Base-by-base conservation (phyloP, 2,113 vertebrate species). In the Enhydra lutris region DNA sequence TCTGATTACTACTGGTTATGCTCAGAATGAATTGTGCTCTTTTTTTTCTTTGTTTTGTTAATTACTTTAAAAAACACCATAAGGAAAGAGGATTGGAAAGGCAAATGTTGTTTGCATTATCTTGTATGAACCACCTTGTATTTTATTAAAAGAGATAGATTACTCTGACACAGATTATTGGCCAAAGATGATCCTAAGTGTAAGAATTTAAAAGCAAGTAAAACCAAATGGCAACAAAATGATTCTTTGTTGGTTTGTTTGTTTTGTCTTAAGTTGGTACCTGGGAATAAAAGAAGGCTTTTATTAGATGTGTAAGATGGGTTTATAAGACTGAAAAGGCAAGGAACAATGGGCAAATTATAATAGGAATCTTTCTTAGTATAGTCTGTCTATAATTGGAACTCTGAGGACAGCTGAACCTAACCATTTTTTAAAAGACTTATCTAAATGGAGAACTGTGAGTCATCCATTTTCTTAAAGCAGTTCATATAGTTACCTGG, bases 61-160 rank as follows among this genome's bases (percentile, higher is more conserved):
- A 63, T 84, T 90, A 78, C 18, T 76, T 97, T 97, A 36, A 96
- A 97, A 87, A 63, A 61, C 91, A 57, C 63, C 47, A n/a, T 95
- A 26, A 18, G 69, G 45, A n/a, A 61, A 84, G 29, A 57, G 36
- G 18, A 78, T 90, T 97, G 18, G 31, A 52, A 96, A 84, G 69
- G 31, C 23, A n/a, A 67, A 81, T 97, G 78, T 8, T 85, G 12
- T 94, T 97, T 94, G 31, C 96, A 45, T 31, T 89, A 18, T 81
- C 73, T 92, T 96, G 12, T 31, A n/a, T 92, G 82, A 96, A 92
- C 39, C 59, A 89, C 47, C 11, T 88, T 89, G 3, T 95, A 23
- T 76, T 91, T 94, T 96, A 93, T 94, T 97, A 73, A 74, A 89
- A 85, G 6, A 69, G 61, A 93, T 84, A 55, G 69, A 88, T 91